Evolutionary conservation across 2,113 vertebrate species (phyloP).

Genomic region (Chionomys nivalis): DNA sequence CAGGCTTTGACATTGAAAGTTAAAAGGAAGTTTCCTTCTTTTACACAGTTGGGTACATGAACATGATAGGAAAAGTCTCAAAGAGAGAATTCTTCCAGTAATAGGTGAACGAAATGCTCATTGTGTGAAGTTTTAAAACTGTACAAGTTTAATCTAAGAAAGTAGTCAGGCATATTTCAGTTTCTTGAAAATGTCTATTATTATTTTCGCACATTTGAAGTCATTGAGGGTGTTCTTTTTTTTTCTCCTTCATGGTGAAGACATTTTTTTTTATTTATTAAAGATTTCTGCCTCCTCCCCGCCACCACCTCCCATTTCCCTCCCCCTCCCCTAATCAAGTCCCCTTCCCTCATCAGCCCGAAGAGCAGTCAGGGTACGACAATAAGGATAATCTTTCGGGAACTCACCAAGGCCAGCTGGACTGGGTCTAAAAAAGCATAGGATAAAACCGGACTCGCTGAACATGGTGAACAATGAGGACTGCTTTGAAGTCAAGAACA

Average conservation of each 20-base stretch:
- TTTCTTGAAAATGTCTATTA: not conserved
- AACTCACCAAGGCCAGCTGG: no score
- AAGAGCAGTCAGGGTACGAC: no score
- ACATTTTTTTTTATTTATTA: no score
- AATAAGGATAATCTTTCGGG: no score
- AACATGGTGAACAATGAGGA: no score
- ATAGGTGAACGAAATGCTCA: not conserved
- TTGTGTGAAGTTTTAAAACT: not conserved
- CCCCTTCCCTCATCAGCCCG: no score
- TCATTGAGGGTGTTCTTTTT: not conserved
- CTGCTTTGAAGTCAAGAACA: no score
- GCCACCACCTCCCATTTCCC: no score
- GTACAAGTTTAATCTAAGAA: not conserved
- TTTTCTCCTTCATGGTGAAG: not conserved
- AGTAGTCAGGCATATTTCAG: not conserved
- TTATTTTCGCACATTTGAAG: not conserved
- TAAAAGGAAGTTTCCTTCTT: not conserved
- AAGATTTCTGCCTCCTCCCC: no score
- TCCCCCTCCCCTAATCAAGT: no score
- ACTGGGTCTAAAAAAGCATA: no score
- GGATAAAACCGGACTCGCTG: no score
- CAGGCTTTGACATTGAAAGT: not conserved
- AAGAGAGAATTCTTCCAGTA: not conserved
- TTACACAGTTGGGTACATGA: not conserved
- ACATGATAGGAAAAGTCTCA: not conserved